Conservation (phyloP, 2,113 vertebrate species). For the Hypomesus transpacificus region DNA sequence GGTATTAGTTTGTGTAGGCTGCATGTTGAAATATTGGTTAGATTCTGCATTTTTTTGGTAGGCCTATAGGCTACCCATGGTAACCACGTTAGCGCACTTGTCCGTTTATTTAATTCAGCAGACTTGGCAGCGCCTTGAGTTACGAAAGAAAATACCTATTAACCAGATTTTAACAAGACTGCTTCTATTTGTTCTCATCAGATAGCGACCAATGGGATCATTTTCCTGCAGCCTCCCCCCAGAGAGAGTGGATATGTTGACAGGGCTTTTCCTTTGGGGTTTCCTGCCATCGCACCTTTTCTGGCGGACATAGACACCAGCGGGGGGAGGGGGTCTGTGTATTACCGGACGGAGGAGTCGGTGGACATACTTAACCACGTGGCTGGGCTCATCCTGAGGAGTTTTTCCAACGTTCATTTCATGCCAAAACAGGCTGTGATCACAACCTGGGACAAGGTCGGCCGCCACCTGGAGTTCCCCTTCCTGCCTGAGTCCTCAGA, state of each 20-base stretch:
- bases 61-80: no score
- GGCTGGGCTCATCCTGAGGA: conserved; percentile 51
- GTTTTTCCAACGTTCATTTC: conserved; percentile 61
- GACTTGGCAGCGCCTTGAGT: no score
- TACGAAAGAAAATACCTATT: no score
- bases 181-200: conserved; percentile 11
- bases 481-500: neutral
- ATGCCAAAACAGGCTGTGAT: conserved; percentile 64
- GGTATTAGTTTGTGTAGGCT: no score
- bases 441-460: conserved; percentile 76
- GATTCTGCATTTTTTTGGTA: no score
- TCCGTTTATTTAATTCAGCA: no score
- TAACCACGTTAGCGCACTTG: no score
- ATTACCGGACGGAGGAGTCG: conserved; percentile 72
- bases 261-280: conserved; percentile 78
- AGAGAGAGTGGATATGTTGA: conserved; percentile 80
- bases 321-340: conserved; percentile 64
- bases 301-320: conserved; percentile 78
- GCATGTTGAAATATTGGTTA: no score
- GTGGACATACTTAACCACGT: conserved; percentile 47
- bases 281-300: conserved; percentile 78
- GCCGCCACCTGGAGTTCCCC: conserved; percentile 63
- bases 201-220: conserved; percentile 83
- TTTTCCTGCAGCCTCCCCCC: conserved; percentile 80
- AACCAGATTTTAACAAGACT: no score